Evolutionary conservation across 2,888 invertebrate species (phyloP).

Genomic region (Chironomus riparius): DNA sequence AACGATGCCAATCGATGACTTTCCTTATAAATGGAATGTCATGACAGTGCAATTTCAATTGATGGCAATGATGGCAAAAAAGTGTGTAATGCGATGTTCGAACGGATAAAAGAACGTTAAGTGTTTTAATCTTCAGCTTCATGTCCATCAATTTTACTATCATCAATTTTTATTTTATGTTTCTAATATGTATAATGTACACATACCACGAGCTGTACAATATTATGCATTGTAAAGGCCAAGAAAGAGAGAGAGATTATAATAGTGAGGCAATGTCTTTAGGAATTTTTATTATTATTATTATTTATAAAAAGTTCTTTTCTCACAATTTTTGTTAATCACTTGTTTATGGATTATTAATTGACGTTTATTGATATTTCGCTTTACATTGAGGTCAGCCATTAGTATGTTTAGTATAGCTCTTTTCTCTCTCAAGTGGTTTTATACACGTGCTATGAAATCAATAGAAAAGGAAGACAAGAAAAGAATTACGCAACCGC

Average conservation of each 20-base stretch:
- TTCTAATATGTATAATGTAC: too few species aligned
- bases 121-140: slow-evolving; percentile 26
- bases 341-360: slow-evolving; percentile 27
- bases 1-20: slow-evolving; percentile 15
- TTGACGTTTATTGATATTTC: slow-evolving; percentile 25
- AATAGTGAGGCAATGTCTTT: neutral
- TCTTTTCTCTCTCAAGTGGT: slow-evolving; percentile 1
- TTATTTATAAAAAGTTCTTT: neutral
- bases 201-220: neutral
- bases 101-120: slow-evolving; percentile 18
- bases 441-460: slow-evolving; percentile 24
- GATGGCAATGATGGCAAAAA: slow-evolving; percentile 17
- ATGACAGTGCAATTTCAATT: slow-evolving; percentile 25
- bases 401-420: neutral
- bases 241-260: neutral
- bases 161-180: slow-evolving; percentile 7
- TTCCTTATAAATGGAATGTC: slow-evolving; percentile 24
- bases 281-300: neutral
- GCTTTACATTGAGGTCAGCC: slow-evolving; percentile 20
- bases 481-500: neutral
- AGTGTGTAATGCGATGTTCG: slow-evolving; percentile 2
- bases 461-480: neutral
- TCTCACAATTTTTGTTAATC: slow-evolving; percentile 22
- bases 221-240: too few species aligned
- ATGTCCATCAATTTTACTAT: slow-evolving; percentile 24